Percentiles rank a stretch among this genome's conserved stretches.
Conservation (phyloP, 2,113 vertebrate species). For the Oncorhynchus tshawytscha region DNA sequence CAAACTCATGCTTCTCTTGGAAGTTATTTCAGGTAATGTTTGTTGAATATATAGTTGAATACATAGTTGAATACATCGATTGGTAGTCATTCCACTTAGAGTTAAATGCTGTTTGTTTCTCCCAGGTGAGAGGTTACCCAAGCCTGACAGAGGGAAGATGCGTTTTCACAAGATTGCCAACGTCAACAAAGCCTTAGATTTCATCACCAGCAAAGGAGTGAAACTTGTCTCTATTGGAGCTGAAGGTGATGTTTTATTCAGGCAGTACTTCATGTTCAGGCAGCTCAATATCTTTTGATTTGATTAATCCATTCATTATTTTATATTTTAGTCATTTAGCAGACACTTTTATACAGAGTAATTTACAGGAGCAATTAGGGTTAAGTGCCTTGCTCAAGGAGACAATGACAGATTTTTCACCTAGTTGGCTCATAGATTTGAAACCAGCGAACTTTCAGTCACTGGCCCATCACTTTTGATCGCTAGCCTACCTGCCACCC, state of each 20-base stretch:
- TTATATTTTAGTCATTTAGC: too few relatives aligned
- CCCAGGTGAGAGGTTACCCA: conserved; percentile 91
- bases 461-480: too few relatives aligned
- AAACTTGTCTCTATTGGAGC: conserved; percentile 98
- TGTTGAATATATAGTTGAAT: background rate
- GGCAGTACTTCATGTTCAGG: too few relatives aligned
- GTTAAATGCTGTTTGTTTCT: background rate
- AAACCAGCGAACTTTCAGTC: too few relatives aligned
- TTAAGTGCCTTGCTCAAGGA: too few relatives aligned
- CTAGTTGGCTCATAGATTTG: too few relatives aligned
- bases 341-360: too few relatives aligned
- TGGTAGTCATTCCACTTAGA: background rate
- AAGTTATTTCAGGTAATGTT: conserved; percentile 95
- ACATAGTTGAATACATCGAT: background rate
- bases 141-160: conserved; percentile 99
- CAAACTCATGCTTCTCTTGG: conserved; percentile 97
- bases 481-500: too few relatives aligned
- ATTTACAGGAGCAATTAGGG: too few relatives aligned
- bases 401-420: too few relatives aligned
- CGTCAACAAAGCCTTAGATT: conserved; percentile 98
- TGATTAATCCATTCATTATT: too few relatives aligned
- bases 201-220: conserved; percentile 96
- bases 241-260: conserved; percentile 80
- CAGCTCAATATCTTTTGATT: too few relatives aligned
- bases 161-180: conserved; percentile 99